phyloP scores from a whole-genome alignment of 2,888 invertebrate genomes.

The Sarcophaga rosellei region DNA sequence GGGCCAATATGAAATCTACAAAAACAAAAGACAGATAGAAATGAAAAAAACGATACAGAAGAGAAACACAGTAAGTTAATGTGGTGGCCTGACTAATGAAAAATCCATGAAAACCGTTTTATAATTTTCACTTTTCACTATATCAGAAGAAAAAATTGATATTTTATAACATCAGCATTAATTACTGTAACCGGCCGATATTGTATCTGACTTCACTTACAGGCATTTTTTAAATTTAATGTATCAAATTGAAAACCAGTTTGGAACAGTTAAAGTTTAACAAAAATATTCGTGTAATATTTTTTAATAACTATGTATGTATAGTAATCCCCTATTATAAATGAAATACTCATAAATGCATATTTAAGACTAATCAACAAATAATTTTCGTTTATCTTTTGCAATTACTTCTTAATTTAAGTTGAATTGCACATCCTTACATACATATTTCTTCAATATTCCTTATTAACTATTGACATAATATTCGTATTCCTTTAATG shows the following conservation, averaged over 20 bases:
- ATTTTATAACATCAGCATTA: constrained; percentile 34
- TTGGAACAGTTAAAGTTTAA: no score
- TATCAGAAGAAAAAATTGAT: constrained; percentile 34
- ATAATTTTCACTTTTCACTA: constrained; percentile 1
- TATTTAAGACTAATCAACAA: not conserved
- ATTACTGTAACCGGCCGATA: constrained; percentile 10
- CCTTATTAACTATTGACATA: not conserved
- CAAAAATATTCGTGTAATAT: no score
- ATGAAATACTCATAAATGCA: no score
- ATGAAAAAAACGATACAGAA: constrained; percentile 33
- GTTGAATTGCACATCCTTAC: no score
- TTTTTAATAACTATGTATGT: no score
- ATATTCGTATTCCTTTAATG: not conserved
- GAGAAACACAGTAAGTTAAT: constrained; percentile 9
- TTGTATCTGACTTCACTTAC: not conserved
- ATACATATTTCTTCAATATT: not conserved
- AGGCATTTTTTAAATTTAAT: not conserved
- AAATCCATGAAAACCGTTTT: not conserved
- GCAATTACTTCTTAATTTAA: no score
- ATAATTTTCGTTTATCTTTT: not conserved
- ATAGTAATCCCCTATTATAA: no score
- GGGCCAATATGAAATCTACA: constrained; percentile 77
- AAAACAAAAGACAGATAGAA: constrained; percentile 15
- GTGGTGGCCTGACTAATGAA: not conserved
- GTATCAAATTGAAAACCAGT: not conserved